Conservation (phyloP, 1,140 invertebrate species). For the Megathymus violae region DNA sequence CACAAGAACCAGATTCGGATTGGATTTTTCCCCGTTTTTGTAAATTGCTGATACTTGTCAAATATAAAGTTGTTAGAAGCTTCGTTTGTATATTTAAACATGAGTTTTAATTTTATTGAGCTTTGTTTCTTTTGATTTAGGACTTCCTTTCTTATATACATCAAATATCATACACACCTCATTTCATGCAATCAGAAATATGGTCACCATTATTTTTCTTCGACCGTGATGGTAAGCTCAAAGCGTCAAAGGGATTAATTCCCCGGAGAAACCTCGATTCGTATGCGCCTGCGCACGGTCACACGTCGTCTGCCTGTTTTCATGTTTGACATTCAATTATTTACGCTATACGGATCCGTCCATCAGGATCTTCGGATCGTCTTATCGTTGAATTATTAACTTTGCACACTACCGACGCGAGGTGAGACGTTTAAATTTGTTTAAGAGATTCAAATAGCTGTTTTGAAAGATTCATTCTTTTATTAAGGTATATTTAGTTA, state of each 20-base stretch:
- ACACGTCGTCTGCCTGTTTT: conserved; percentile 29
- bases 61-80: no score
- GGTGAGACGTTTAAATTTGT: conserved; percentile 2
- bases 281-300: conserved; percentile 29
- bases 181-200: conserved; percentile 8
- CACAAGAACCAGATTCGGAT: no score
- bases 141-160: background rate
- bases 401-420: conserved; percentile 34
- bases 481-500: no score
- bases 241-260: conserved; percentile 37
- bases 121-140: no score
- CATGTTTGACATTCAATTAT: conserved; percentile 59
- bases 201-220: conserved; percentile 6
- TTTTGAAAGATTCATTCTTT: no score
- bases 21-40: no score
- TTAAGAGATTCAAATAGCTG: conserved; percentile 3
- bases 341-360: conserved; percentile 41
- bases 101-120: no score
- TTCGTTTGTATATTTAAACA: no score
- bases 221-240: conserved; percentile 14
- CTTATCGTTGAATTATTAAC: conserved; percentile 42
- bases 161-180: conserved; percentile 4
- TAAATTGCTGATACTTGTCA: no score
- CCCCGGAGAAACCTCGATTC: conserved; percentile 4
- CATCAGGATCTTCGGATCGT: conserved; percentile 40